phyloP scores from a whole-genome alignment of 2,888 invertebrate species.

The Brassicogethes aeneus region DNA sequence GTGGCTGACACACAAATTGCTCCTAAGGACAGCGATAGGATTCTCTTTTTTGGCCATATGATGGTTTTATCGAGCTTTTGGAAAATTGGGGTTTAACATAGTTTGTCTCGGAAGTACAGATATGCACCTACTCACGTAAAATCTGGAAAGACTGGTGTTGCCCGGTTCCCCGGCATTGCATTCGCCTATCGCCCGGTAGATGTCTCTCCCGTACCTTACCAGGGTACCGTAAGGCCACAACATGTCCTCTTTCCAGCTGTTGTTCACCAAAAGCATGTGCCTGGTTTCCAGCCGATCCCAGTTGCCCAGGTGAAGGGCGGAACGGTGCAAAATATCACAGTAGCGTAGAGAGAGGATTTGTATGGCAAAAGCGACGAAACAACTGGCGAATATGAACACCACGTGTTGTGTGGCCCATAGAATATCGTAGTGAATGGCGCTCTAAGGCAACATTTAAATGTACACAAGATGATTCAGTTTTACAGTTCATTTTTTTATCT shows the following conservation, averaged over 20 bases:
- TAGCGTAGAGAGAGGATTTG: slow-evolving; percentile 58
- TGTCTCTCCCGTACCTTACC: slow-evolving; percentile 60
- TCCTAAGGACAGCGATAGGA: too few species aligned
- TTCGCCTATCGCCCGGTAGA: slow-evolving; percentile 68
- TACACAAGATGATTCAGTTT: too few species aligned
- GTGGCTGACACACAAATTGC: too few species aligned
- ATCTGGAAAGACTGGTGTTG: slow-evolving; percentile 68
- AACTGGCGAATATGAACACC: slow-evolving; percentile 74
- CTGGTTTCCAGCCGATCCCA: slow-evolving; percentile 51
- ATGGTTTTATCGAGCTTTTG: too few species aligned
- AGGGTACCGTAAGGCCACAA: slow-evolving; percentile 71
- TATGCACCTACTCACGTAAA: slow-evolving; percentile 89
- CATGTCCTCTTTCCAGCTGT: slow-evolving; percentile 39
- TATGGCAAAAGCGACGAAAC: slow-evolving; percentile 68
- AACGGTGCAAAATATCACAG: slow-evolving; percentile 83
- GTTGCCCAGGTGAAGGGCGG: slow-evolving; percentile 79
- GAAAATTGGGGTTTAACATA: too few species aligned
- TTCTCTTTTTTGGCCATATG: too few species aligned
- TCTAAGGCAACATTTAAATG: slow-evolving; percentile 34
- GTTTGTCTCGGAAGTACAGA: too few species aligned
- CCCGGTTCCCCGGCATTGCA: slow-evolving; percentile 85
- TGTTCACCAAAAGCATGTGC: slow-evolving; percentile 22
- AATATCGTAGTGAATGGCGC: slow-evolving; percentile 69
- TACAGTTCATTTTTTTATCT: too few species aligned
- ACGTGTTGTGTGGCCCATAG: slow-evolving; percentile 79